Base-by-base conservation (phyloP, 2,888 invertebrate species). In the Pheosia tremula region DNA sequence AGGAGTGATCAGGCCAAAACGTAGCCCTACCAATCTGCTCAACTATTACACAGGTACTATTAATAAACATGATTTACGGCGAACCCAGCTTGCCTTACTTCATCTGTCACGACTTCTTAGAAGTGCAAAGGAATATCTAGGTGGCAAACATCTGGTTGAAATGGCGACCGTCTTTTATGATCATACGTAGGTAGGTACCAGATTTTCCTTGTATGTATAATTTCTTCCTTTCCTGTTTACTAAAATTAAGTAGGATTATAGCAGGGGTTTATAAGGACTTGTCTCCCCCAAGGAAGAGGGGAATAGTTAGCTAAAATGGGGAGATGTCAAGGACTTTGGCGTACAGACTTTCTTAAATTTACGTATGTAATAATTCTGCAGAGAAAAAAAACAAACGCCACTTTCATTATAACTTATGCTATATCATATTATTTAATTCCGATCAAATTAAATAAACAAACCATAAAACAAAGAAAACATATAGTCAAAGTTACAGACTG, bases 21-120 rank as follows among this genome's bases (percentile, higher is more conserved):
- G 3, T 24, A 8, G 50, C 50, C 7, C 50, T 24, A 50, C 7
- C 9, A 9, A 24, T 24, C 24, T 50, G 9, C 24, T 50, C 50
- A 24, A 50, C 24, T 39, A 62, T 64, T 56, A 64, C 36, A 61
- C 68, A 67, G 64, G 71, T 71, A 68, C 64, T 62, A 71, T 71
- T 64, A 69, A 71, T 71, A 60, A 53, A 7, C 57, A 55, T 71
- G 69, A 69, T 71, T 71, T 62, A 71, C 60, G 68, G 62, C 57
- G 61, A 70, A 59, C 64, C 61, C 64, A 55, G 47, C 56, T 60
- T 47, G 60, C 58, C 58, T 60, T 38, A 57, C 56, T 59, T 58
- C 57, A 68, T 62, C 68, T 69, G 47, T 67, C 59, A 68, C 58
- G 36, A 59, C 38, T 57, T 47, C 56, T 11, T 38, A 45, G 45